Evolutionary conservation across 2,113 vertebrate genomes (phyloP), one percentile per base, ranked within the genome.

Genomic region (Tachuris rubrigastra): DNA sequence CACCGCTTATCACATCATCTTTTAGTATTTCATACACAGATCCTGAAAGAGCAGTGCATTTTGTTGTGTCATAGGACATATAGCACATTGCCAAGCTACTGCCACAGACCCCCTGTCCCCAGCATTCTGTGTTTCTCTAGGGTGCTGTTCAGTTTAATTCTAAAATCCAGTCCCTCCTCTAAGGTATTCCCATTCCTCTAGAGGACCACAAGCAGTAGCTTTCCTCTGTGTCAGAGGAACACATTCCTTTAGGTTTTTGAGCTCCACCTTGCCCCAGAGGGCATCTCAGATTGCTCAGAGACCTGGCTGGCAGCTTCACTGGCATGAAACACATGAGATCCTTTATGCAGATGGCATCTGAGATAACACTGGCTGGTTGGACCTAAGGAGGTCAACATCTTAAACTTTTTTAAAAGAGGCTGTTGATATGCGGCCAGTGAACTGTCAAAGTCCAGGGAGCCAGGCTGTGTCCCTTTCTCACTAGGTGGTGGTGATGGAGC

Each of bases 1-100:
- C 3, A 3, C 24, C 24, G 27, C 31, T 13, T 9, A 2, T 42
- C 39, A 12, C 5, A 3, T 27, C 1, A 0, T 23, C 27, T 58
- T 75, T 53, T 27, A 52, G 16, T 20, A 23, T 60, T 77, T 81
- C 56, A 44, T 8, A 3, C 22, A 31, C 4, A 6, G 33, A 62
- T 17, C 30, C 35, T 25, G 14, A 9, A 77, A 62, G 5, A 67
- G 42, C 60, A 15, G 14, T 0, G 5, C 31, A 6, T 69, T 87
- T 35, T 67, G 58, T 5, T 28, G n/a, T 37, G 14, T 39, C 25
- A 41, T 2, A 14, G 42, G 37, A 62, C 28, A 12, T 2, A 14
- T 0, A 69, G 8, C 50, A 39, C 41, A 8, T 4, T 27, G 39
- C 50, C 47, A 49, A 72, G 39, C 30, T 28, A 24, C 62, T 6